Base-by-base conservation (phyloP, 2,797 vertebrate species). In the Geranospiza caerulescens region DNA sequence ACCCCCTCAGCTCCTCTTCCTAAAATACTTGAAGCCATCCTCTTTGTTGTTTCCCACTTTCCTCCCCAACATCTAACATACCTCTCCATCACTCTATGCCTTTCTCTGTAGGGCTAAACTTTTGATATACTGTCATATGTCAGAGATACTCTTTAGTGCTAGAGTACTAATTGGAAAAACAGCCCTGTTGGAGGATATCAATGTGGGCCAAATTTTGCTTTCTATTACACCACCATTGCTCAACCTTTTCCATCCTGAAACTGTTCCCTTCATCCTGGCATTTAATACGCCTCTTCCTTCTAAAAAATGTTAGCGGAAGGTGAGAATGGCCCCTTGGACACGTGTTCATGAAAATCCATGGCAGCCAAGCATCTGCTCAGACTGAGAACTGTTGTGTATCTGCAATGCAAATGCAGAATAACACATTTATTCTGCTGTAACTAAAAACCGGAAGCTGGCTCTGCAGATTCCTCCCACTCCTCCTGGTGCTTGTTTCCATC, bases 401-500 rank as follows among this genome's bases (percentile, higher is more conserved):
- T 95, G 90, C 92, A 95, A 91, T 94, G 92, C 96, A 96, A 96
- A 97, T 94, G 84, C 92, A 91, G 84, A 88, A 91, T 91, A 96
- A 91, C 84, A 88, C 89, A 58, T 94, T 92, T 80, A 93, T 96
- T 94, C 91, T 93, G 76, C 84, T 91, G 82, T 55, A 96, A 92
- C 90, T 78, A 9, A 91, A 91, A 93, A 96, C 90, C 89, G 93
- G 93, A 97, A 97, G 92, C 93, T 94, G 89, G 64, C 92, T 93
- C 94, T 94, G 79, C 62, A 89, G 90, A 92, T 97, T 96, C 93
- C 96, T 96, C 97, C 96, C 94, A 94, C 95, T 91, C 90, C 96
- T 94, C 91, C 89, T 95, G 93, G 82, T 96, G 90, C 96, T 95
- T 97, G 82, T 96, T 97, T 96, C 92, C 93, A 96, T 91, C 97